Percentiles rank a stretch among this genome's conserved stretches.
Evolutionary conservation across 2,888 invertebrate species (phyloP).

Genomic region (Sarcophaga variegata): DNA sequence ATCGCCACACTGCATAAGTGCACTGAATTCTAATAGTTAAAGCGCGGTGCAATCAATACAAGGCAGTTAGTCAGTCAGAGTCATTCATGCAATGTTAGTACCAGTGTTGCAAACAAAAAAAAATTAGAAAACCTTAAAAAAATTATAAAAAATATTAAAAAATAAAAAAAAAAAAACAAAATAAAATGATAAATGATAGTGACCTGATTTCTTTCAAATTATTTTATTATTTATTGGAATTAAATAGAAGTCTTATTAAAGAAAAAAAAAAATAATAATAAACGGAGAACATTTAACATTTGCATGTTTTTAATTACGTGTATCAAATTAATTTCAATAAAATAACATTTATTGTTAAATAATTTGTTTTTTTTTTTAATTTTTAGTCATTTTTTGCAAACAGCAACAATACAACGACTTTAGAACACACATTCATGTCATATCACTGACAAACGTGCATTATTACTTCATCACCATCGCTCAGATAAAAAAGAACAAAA

Average conservation of each 20-base stretch:
- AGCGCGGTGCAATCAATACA: background rate
- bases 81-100: background rate
- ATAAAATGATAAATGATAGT: conserved; percentile 61
- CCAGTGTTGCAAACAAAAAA: conserved; percentile 11
- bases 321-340: conserved; percentile 53
- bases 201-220: conserved; percentile 65
- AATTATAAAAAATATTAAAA: background rate
- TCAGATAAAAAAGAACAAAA: background rate
- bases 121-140: background rate
- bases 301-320: conserved; percentile 43
- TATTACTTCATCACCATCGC: conserved; percentile 32
- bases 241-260: background rate
- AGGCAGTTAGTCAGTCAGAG: background rate
- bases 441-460: background rate
- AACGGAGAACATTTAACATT: conserved; percentile 34
- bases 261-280: conserved; percentile 6
- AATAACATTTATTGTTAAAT: conserved; percentile 43
- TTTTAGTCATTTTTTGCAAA: conserved; percentile 26
- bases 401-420: background rate
- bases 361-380: background rate
- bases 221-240: conserved; percentile 52
- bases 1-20: background rate
- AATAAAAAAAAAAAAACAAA: conserved; percentile 3
- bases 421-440: background rate
- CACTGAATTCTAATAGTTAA: background rate